These are phyloP conservation scores for Caenorhabditis tropicalis DNA, from an alignment of 1,140 invertebrate genomes.

Conservation along the genomic window DNA sequence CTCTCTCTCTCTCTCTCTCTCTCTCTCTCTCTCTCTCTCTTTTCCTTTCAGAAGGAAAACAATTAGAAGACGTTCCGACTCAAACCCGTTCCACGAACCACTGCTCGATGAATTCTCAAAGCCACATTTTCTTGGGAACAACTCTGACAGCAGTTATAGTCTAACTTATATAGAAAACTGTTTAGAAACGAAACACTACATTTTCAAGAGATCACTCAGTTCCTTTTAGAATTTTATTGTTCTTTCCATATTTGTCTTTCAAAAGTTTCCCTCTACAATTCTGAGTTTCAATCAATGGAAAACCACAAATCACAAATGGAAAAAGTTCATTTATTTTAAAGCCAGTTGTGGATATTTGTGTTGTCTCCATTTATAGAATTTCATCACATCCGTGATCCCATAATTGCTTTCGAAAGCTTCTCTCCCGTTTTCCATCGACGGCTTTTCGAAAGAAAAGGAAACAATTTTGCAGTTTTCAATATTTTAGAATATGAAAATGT, in stretches of 20 bases:
- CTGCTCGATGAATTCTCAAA: too few species aligned
- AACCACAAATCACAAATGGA: background rate
- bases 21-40: background rate
- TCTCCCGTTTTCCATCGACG: background rate
- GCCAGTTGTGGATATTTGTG: background rate
- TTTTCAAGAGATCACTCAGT: too few species aligned
- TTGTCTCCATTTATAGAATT: background rate
- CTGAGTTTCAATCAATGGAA: background rate
- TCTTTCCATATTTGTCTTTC: background rate
- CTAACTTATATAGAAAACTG: too few species aligned
- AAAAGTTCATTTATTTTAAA: background rate
- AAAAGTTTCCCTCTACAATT: background rate
- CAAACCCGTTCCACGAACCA: background rate
- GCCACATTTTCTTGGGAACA: too few species aligned
- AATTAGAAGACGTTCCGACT: background rate
- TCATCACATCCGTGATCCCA: slow-evolving; percentile 12
- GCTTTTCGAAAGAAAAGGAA: too few species aligned
- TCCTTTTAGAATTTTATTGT: background rate
- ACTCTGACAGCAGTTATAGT: too few species aligned
- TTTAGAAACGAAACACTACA: too few species aligned
- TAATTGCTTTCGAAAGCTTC: slow-evolving; percentile 22
- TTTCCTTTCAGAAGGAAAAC: background rate
- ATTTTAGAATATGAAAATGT: background rate
- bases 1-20: background rate
- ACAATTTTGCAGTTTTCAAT: too few species aligned